These are phyloP conservation scores for Isurus oxyrinchus DNA, from an alignment of 2,113 vertebrate genomes.

Conservation along the genomic window DNA sequence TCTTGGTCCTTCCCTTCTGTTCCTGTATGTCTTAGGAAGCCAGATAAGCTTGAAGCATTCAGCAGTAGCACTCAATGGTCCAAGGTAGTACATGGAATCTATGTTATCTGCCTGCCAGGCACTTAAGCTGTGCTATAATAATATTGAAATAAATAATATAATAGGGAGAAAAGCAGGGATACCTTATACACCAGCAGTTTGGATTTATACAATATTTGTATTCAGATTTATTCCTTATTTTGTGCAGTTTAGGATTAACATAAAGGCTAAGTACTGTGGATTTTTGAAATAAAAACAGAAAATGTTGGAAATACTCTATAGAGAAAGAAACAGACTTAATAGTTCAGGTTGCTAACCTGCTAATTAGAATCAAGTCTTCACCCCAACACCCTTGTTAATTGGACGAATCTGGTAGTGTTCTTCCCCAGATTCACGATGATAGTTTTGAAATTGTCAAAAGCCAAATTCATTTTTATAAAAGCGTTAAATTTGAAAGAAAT, in stretches of 20 bases:
- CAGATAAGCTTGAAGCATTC: not conserved
- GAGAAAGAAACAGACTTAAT: too few species aligned
- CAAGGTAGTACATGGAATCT: not conserved
- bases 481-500: not conserved
- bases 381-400: not conserved
- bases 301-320: too few species aligned
- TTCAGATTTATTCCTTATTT: not conserved
- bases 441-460: not conserved
- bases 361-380: not conserved
- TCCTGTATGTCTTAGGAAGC: not conserved
- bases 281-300: too few species aligned
- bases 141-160: too few species aligned
- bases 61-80: not conserved
- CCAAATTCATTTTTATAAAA: not conserved
- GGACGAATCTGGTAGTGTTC: not conserved
- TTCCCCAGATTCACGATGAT: not conserved
- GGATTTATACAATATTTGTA: not conserved
- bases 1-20: not conserved
- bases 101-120: not conserved
- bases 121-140: not conserved
- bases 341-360: too few species aligned
- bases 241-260: not conserved
- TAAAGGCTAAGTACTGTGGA: not conserved
- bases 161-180: not conserved
- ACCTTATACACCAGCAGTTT: not conserved